Evolutionary conservation across 1,140 invertebrate genomes (phyloP).

Genomic region (Procambarus virginalis): DNA sequence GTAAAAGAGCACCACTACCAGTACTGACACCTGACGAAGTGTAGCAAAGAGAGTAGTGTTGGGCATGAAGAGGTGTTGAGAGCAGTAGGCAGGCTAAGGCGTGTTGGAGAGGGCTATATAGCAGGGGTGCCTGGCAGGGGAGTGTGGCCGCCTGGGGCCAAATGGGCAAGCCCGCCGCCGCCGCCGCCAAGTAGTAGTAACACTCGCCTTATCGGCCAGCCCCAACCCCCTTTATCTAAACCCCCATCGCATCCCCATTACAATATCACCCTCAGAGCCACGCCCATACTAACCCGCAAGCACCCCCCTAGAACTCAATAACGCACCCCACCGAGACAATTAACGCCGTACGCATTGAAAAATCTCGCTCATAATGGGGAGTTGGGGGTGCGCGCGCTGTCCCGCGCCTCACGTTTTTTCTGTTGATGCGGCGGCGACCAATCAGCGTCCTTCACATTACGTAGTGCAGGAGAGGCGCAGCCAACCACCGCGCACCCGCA

Average conservation of each 20-base stretch:
- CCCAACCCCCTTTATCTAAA: background rate
- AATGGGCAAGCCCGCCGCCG: slow-evolving; percentile 63
- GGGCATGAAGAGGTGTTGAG: too few relatives aligned
- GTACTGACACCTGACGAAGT: too few relatives aligned
- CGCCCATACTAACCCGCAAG: too few relatives aligned
- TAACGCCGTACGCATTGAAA: background rate
- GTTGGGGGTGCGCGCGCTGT: slow-evolving; percentile 20
- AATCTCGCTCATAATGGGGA: background rate
- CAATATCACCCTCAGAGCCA: background rate
- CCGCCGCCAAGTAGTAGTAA: slow-evolving; percentile 54
- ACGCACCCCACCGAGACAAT: background rate
- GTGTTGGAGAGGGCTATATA: background rate
- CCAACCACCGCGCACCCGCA: slow-evolving; percentile 22
- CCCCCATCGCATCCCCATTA: background rate
- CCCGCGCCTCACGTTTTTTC: slow-evolving; percentile 48
- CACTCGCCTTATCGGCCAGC: slow-evolving; percentile 27
- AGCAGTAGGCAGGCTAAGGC: background rate
- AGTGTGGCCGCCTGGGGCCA: slow-evolving; percentile 46
- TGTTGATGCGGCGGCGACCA: slow-evolving; percentile 31
- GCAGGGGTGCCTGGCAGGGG: slow-evolving; percentile 44
- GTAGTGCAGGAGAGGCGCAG: slow-evolving; percentile 35
- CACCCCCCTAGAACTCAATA: too few relatives aligned
- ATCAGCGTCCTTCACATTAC: slow-evolving; percentile 47
- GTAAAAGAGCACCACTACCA: too few relatives aligned
- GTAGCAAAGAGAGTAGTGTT: too few relatives aligned